phyloP scores from a whole-genome alignment of 2,888 invertebrate genomes.

The Ectemnius lituratus region DNA sequence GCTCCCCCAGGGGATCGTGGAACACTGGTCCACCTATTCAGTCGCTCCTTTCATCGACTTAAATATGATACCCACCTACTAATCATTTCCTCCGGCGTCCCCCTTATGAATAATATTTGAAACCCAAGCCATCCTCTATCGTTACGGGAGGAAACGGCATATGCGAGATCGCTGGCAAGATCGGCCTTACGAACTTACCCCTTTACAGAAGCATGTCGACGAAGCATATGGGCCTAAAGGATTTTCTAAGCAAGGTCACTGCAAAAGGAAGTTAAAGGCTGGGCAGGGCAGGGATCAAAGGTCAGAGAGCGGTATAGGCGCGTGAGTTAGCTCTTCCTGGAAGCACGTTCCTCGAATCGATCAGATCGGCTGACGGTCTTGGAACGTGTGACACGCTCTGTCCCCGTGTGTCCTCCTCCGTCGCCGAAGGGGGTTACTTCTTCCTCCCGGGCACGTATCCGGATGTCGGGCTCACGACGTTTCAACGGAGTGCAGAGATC shows the following conservation, averaged over 20 bases:
- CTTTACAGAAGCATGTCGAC: neutral
- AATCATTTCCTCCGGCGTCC: conserved; percentile 41
- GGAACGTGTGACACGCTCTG: conserved; percentile 28
- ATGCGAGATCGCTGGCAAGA: neutral
- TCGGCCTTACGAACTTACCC: neutral
- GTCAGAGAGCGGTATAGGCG: neutral
- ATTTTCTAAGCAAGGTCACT: no score
- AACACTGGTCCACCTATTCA: conserved; percentile 39
- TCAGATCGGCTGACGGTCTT: conserved; percentile 29
- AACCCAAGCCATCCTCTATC: conserved; percentile 34
- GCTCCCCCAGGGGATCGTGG: conserved; percentile 45
- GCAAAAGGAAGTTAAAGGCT: no score
- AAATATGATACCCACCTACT: conserved; percentile 46
- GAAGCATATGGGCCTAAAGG: no score
- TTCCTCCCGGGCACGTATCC: conserved; percentile 18
- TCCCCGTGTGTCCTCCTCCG: neutral
- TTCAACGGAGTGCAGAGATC: neutral
- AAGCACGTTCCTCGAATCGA: conserved; percentile 14
- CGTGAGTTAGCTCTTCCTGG: neutral
- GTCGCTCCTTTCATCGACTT: conserved; percentile 25
- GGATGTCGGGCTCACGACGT: conserved; percentile 39
- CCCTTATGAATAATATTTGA: conserved; percentile 38
- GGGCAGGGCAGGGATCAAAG: conserved; percentile 4
- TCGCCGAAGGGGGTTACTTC: neutral
- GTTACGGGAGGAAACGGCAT: neutral